Percentiles rank a stretch among this genome's conserved stretches.
These are phyloP conservation scores for Anisognathus igniventris DNA, from an alignment of 2,797 vertebrate genomes.

Conservation along the genomic window DNA sequence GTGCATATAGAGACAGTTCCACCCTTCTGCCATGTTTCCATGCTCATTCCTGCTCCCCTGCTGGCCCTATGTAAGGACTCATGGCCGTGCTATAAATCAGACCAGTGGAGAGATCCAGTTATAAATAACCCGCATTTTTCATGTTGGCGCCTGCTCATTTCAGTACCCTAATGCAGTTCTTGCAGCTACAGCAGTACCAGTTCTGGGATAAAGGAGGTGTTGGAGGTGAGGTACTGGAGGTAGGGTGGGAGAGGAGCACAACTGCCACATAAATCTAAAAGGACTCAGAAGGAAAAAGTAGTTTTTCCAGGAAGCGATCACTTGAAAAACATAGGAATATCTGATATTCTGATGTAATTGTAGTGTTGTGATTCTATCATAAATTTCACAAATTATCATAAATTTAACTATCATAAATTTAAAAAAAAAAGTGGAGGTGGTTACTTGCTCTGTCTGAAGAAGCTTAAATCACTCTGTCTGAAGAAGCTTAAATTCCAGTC, in stretches of 20 bases:
- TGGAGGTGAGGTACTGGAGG: background rate
- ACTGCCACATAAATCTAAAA: background rate
- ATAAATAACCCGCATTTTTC: background rate
- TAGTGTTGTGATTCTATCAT: background rate
- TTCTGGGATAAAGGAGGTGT: background rate
- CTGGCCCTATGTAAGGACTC: background rate
- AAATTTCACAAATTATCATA: background rate
- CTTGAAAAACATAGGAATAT: background rate
- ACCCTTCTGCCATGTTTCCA: background rate
- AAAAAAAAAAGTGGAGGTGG: background rate
- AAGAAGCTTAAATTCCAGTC: background rate
- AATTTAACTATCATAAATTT: background rate
- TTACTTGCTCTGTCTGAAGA: background rate
- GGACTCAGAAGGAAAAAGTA: background rate
- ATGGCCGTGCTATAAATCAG: background rate
- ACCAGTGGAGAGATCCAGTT: background rate
- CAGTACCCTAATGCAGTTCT: background rate
- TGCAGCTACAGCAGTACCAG: background rate
- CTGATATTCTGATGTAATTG: background rate
- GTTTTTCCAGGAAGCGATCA: background rate
- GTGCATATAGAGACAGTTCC: background rate
- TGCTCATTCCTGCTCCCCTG: accelerated
- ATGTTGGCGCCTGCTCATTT: background rate
- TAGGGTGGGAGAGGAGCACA: background rate
- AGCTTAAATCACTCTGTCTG: background rate